phyloP scores from a whole-genome alignment of 2,888 invertebrate genomes.

The Nasonia oneida region DNA sequence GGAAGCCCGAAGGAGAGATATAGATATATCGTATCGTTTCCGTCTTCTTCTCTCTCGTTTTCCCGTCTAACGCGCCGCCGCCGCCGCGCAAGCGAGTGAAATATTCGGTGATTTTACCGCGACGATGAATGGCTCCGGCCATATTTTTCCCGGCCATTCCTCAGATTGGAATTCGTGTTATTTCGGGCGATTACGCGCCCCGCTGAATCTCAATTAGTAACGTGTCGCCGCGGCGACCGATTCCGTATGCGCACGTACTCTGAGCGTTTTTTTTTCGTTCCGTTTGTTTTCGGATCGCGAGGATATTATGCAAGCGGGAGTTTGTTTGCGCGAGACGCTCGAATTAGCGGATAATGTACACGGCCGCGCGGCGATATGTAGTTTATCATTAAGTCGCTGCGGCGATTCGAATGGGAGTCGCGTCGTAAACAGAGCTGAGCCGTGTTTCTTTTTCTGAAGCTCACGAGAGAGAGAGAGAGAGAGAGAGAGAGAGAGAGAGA shows the following conservation, averaged over 20 bases:
- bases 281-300: conserved; percentile 31
- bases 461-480: background rate
- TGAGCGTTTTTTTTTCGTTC: background rate
- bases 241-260: conserved; percentile 12
- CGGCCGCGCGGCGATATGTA: background rate
- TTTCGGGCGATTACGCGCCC: conserved; percentile 75
- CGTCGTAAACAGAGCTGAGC: background rate
- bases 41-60: conserved; percentile 49
- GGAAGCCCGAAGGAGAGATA: conserved; percentile 60
- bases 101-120: conserved; percentile 77
- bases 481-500: too few species aligned
- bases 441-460: background rate
- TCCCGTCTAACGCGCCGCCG: conserved; percentile 63
- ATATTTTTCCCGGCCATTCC: conserved; percentile 72
- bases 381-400: conserved; percentile 8
- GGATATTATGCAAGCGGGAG: conserved; percentile 8
- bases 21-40: conserved; percentile 35
- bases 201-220: conserved; percentile 78
- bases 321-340: background rate
- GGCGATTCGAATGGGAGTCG: background rate
- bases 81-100: conserved; percentile 71
- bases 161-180: conserved; percentile 78
- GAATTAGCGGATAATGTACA: background rate
- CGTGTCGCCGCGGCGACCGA: conserved; percentile 64
- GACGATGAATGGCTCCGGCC: conserved; percentile 73